Conservation (phyloP, 1,140 invertebrate genomes). For the Hyposmocoma kahamanoa region DNA sequence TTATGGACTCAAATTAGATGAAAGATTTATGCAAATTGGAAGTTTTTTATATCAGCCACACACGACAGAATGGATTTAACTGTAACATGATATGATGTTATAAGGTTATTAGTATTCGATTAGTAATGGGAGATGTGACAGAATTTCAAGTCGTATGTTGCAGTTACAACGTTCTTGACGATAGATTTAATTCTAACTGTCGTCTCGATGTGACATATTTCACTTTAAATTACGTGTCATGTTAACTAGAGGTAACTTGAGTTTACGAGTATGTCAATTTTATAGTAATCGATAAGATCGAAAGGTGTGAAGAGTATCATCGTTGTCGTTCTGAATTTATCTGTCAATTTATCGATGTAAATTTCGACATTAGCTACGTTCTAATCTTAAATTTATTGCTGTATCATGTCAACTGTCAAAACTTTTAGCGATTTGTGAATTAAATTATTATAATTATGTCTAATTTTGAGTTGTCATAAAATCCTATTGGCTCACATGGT, state of each 20-base stretch:
- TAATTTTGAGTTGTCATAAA: not conserved
- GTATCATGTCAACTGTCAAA: not conserved
- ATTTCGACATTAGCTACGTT: not conserved
- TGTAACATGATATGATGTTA: slow-evolving; percentile 35
- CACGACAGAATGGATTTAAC: slow-evolving; percentile 45
- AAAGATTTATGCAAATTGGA: slow-evolving; percentile 52
- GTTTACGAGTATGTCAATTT: slow-evolving; percentile 22
- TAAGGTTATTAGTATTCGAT: slow-evolving; percentile 44
- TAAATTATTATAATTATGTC: not conserved
- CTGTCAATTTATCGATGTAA: not conserved
- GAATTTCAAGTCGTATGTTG: slow-evolving; percentile 26
- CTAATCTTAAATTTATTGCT: not conserved
- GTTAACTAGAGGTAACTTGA: slow-evolving; percentile 24
- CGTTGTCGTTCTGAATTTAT: not conserved
- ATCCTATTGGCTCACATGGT: not conserved
- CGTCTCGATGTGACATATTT: slow-evolving; percentile 26
- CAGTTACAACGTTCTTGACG: slow-evolving; percentile 22
- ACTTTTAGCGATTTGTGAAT: not conserved
- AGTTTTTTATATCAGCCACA: slow-evolving; percentile 46
- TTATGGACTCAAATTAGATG: slow-evolving; percentile 49
- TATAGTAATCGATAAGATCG: slow-evolving; percentile 18
- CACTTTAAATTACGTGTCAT: slow-evolving; percentile 29
- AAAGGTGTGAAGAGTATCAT: slow-evolving; percentile 20
- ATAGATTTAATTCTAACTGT: slow-evolving; percentile 28
- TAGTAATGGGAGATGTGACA: slow-evolving; percentile 47